A percentile compares a stretch with the other conserved stretches of the same genome.
Evolutionary conservation across 23 tunicate species (phyloP).

Genomic region (Pegea sp.): DNA sequence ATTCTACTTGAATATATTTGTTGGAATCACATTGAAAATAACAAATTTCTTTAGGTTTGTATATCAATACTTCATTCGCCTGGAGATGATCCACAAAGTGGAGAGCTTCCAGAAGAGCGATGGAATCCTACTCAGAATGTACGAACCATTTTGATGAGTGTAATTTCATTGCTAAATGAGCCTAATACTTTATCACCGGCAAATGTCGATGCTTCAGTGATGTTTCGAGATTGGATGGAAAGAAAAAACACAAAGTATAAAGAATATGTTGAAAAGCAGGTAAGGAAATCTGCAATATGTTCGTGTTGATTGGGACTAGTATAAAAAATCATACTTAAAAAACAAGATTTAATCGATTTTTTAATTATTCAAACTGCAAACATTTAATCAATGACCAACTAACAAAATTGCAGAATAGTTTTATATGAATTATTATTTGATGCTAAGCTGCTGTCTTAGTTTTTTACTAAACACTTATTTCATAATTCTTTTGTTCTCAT

Average conservation of each 20-base stretch:
- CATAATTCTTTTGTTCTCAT: background rate
- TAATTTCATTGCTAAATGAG: conserved; percentile 81
- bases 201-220: conserved; percentile 96
- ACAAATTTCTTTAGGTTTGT: conserved; percentile 38
- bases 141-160: conserved; percentile 74
- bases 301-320: background rate
- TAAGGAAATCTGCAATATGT: background rate
- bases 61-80: conserved; percentile 94
- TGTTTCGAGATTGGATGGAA: conserved; percentile 85
- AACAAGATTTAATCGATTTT: background rate
- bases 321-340: background rate
- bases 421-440: no score
- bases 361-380: background rate
- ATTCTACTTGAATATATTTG: background rate
- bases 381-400: background rate
- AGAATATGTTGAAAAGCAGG: conserved; percentile 78
- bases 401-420: no score
- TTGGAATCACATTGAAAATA: background rate
- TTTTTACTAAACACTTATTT: background rate
- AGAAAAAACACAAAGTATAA: conserved; percentile 63
- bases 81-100: conserved; percentile 87
- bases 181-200: conserved; percentile 96
- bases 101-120: conserved; percentile 92
- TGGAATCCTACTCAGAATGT: conserved; percentile 99
- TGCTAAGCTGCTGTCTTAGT: background rate